Conservation (phyloP, 2,797 vertebrate genomes). For the Coluber constrictor region DNA sequence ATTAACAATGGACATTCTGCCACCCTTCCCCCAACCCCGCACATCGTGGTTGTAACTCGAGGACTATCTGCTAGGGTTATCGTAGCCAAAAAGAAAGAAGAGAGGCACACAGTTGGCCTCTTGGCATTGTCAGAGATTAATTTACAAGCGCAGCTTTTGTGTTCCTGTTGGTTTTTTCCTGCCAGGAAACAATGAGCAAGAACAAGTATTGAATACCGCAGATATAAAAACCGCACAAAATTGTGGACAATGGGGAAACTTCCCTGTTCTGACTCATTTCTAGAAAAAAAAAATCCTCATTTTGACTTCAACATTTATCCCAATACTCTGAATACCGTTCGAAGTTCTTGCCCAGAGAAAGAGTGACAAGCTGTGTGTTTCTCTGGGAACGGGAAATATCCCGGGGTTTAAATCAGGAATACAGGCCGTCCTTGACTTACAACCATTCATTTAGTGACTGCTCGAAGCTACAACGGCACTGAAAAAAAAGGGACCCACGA, state of each 20-base stretch:
- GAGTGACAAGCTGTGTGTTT: neutral
- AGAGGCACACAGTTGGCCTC: conserved; percentile 33
- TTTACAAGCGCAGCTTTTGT: conserved; percentile 47
- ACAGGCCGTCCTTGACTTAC: neutral
- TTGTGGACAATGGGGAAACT: neutral
- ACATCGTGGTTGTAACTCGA: neutral
- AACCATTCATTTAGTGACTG: neutral
- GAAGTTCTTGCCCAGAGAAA: too few relatives aligned
- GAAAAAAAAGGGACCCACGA: neutral
- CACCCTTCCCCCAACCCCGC: too few relatives aligned
- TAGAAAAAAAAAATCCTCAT: neutral
- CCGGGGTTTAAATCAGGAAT: neutral
- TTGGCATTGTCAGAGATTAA: conserved; percentile 34
- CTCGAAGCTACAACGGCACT: neutral
- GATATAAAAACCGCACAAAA: too few relatives aligned
- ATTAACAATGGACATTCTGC: neutral
- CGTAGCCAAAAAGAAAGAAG: neutral
- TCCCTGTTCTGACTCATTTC: too few relatives aligned
- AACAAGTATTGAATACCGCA: neutral
- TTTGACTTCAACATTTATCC: neutral
- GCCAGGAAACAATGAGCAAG: neutral
- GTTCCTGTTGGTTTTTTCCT: conserved; percentile 46
- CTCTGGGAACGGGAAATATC: neutral
- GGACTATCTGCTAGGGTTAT: neutral
- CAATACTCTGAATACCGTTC: neutral